A percentile compares a stretch with the other conserved stretches of the same genome.
phyloP scores from a whole-genome alignment of 2,888 invertebrate genomes.

The Drosophila meridiana region DNA sequence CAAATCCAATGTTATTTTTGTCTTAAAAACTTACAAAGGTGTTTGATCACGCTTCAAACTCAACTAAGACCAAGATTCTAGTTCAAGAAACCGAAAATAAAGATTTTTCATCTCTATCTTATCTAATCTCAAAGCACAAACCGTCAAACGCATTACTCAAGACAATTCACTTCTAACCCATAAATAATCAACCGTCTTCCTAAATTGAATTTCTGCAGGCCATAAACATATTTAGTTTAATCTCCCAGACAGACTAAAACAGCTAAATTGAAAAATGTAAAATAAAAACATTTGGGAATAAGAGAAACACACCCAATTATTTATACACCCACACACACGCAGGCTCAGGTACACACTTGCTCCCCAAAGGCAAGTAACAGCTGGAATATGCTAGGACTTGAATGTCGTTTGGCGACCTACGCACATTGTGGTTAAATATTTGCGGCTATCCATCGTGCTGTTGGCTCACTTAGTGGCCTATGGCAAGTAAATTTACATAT shows the following conservation, averaged over 20 bases:
- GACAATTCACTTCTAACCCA: not conserved
- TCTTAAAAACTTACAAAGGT: too few species aligned
- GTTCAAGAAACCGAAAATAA: too few species aligned
- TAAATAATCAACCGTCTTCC: not conserved
- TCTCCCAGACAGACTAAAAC: not conserved
- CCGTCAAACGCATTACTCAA: not conserved
- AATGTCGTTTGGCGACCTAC: slow-evolving; percentile 17
- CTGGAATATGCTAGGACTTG: slow-evolving; percentile 20
- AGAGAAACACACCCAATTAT: slow-evolving; percentile 3
- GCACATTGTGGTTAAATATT: slow-evolving; percentile 62
- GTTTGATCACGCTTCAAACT: too few species aligned
- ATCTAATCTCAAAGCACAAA: too few species aligned
- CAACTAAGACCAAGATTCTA: too few species aligned
- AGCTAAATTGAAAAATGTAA: slow-evolving; percentile 7
- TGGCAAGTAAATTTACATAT: slow-evolving; percentile 69
- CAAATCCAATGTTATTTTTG: too few species aligned
- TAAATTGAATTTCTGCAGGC: not conserved
- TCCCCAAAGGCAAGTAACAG: slow-evolving; percentile 13
- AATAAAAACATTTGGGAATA: slow-evolving; percentile 1
- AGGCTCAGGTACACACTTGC: not conserved
- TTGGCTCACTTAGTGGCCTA: slow-evolving; percentile 52
- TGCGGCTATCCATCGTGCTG: slow-evolving; percentile 45
- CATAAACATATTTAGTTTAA: slow-evolving; percentile 1
- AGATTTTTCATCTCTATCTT: too few species aligned
- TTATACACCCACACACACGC: not conserved